A percentile compares a stretch with the other conserved stretches of the same genome.
These are phyloP conservation scores for Bombus difficillimus DNA, from an alignment of 1,140 invertebrate species.

Conservation along the genomic window DNA sequence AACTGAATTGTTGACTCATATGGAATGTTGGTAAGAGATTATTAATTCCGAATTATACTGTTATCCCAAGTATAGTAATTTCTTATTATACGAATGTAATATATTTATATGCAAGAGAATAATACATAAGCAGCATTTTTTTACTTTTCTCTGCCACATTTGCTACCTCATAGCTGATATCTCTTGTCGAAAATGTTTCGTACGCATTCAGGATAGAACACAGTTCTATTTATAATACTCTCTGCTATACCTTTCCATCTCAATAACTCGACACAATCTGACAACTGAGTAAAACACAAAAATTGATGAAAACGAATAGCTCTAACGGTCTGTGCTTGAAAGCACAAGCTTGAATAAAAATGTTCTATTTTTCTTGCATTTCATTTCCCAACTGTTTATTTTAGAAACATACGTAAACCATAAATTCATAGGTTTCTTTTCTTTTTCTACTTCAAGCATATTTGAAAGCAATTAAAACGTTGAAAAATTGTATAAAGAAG, in stretches of 20 bases:
- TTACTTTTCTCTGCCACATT: background rate
- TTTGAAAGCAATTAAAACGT: background rate
- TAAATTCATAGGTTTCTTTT: background rate
- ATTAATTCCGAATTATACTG: too few species aligned
- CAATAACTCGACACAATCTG: constrained; percentile 16
- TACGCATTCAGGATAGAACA: background rate
- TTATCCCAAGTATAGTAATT: too few species aligned
- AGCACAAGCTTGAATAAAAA: background rate
- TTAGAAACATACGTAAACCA: background rate
- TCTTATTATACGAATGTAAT: too few species aligned
- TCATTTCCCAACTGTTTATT: background rate
- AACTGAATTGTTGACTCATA: too few species aligned
- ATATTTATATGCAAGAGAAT: background rate
- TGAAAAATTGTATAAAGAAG: background rate
- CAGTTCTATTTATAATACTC: background rate
- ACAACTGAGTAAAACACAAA: constrained; percentile 13
- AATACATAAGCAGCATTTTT: background rate
- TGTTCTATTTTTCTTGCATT: background rate
- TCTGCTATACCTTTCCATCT: constrained; percentile 2
- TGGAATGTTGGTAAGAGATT: too few species aligned
- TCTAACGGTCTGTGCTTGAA: background rate
- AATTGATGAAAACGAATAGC: constrained; percentile 23
- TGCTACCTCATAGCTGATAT: too few species aligned
- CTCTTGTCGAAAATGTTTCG: background rate
- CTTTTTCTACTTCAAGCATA: background rate